Conservation (phyloP, 2,797 vertebrate species). For the Sebastes goodei region DNA sequence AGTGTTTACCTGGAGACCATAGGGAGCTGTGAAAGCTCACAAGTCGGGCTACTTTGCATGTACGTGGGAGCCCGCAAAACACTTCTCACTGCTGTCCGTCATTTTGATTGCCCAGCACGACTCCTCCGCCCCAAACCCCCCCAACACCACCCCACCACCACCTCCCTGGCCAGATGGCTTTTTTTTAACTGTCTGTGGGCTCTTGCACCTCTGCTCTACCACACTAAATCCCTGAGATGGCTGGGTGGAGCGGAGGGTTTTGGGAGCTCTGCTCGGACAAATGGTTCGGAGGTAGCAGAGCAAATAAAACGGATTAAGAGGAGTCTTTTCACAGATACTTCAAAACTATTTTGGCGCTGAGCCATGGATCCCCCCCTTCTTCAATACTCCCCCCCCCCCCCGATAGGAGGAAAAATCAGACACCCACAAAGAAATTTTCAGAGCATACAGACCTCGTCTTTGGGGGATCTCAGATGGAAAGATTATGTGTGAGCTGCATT, state of each 20-base stretch:
- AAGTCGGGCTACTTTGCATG: conserved; percentile 95
- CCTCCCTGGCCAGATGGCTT: conserved; percentile 92
- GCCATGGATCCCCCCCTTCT: conserved; percentile 52
- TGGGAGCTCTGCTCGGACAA: conserved; percentile 88
- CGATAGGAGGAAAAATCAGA: conserved; percentile 62
- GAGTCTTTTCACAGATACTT: conserved; percentile 87
- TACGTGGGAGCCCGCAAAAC: conserved; percentile 96
- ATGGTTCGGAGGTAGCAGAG: conserved; percentile 95
- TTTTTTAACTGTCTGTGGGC: conserved; percentile 93
- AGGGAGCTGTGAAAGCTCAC: conserved; percentile 94
- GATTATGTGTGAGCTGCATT: conserved; percentile 4
- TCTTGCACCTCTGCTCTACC: conserved; percentile 97
- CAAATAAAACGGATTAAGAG: conserved; percentile 98
- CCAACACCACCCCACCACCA: conserved; percentile 30
- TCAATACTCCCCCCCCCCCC: conserved; percentile 1
- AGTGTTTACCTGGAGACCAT: conserved; percentile 85
- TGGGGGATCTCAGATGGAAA: conserved; percentile 17
- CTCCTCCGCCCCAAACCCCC: conserved; percentile 84
- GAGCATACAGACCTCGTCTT: conserved; percentile 51
- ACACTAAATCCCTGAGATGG: conserved; percentile 89
- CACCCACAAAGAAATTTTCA: conserved; percentile 63
- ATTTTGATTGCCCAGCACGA: conserved; percentile 96
- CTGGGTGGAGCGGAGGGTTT: conserved; percentile 65
- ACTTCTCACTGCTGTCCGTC: conserved; percentile 95
- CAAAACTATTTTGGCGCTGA: conserved; percentile 81